phyloP scores from a whole-genome alignment of 2,797 vertebrate species.

The Bradypodion ventrale region DNA sequence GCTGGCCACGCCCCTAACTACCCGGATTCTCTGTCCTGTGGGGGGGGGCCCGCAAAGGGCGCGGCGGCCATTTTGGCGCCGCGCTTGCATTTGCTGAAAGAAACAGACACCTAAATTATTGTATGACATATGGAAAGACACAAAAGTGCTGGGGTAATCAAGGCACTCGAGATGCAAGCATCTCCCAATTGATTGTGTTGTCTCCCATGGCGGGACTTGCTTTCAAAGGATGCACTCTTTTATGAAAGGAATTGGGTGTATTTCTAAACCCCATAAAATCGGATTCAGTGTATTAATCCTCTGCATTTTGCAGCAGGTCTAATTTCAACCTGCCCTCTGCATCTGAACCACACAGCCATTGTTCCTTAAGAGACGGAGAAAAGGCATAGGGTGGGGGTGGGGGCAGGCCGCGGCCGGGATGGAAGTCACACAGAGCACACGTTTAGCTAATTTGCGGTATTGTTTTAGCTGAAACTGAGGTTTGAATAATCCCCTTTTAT shows the following conservation, averaged over 20 bases:
- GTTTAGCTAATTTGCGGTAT: conserved; percentile 59
- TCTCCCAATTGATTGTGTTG: fast-evolving
- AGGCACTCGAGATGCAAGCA: background rate
- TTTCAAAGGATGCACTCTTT: background rate
- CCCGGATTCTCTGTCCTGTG: too few relatives aligned
- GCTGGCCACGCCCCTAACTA: too few relatives aligned
- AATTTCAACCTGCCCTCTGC: conserved; percentile 24
- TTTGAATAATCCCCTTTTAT: conserved; percentile 67
- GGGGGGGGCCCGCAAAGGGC: too few relatives aligned
- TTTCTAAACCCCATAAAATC: conserved; percentile 43
- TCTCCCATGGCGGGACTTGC: fast-evolving
- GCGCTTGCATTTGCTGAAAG: background rate
- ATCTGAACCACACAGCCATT: conserved; percentile 1
- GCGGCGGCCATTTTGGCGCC: too few relatives aligned
- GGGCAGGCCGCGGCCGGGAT: background rate
- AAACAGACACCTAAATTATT: background rate
- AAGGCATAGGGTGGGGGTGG: background rate
- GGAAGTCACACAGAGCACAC: conserved; percentile 8
- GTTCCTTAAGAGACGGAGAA: background rate
- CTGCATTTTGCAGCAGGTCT: background rate
- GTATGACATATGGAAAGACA: background rate
- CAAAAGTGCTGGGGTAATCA: background rate
- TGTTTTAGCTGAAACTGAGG: conserved; percentile 67
- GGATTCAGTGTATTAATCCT: conserved; percentile 13
- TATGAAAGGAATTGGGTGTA: conserved; percentile 26